Evolutionary conservation across 2,113 vertebrate genomes (phyloP).

Genomic region (Phocoena phocoena): DNA sequence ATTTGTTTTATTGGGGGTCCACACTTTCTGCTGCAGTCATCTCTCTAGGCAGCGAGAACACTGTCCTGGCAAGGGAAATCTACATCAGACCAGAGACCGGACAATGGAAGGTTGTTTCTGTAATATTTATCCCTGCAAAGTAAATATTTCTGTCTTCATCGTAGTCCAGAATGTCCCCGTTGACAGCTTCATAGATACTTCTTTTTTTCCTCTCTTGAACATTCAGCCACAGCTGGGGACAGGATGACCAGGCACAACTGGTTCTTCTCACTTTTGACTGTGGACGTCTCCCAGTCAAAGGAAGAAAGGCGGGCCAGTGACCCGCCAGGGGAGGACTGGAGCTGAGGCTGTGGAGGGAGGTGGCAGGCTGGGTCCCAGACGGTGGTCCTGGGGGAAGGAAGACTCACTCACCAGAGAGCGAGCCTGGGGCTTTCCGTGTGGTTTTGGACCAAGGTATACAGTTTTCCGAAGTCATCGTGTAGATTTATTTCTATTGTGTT

Average conservation of each 20-base stretch:
- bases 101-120: slow-evolving; percentile 52
- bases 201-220: slow-evolving; percentile 31
- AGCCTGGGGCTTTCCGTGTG: background rate
- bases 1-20: background rate
- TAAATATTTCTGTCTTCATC: slow-evolving; percentile 71
- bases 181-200: background rate
- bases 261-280: slow-evolving; percentile 16
- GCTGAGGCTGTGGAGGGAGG: background rate
- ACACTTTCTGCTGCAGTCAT: rapidly evolving
- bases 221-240: background rate
- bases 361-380: rapidly evolving
- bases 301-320: background rate
- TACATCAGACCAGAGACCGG: background rate
- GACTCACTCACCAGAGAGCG: background rate
- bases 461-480: background rate
- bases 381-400: background rate
- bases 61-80: background rate
- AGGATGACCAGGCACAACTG: background rate
- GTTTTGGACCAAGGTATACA: rapidly evolving
- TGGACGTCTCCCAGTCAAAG: background rate
- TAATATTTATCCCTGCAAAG: slow-evolving; percentile 65
- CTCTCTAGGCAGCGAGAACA: background rate
- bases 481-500: background rate
- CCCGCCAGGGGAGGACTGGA: rapidly evolving
- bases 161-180: slow-evolving; percentile 13